Conservation (phyloP, 2,113 vertebrate species). For the Delphinus delphis region DNA sequence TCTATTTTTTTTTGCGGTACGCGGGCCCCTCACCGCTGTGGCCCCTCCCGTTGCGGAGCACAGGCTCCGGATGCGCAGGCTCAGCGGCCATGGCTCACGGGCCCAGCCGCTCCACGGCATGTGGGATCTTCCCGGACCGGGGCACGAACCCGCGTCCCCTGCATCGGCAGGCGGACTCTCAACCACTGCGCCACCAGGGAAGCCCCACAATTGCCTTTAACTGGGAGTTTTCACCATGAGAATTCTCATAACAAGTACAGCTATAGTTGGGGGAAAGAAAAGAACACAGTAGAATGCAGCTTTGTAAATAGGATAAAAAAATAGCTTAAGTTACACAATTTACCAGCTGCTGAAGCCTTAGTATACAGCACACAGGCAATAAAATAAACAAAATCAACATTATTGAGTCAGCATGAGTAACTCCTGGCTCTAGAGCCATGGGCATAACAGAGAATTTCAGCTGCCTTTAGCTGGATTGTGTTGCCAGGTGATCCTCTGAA, state of each 20-base stretch:
- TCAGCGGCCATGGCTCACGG: too few relatives aligned
- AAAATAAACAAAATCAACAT: constrained; percentile 38
- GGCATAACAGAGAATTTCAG: not conserved
- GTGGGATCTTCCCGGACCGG: too few relatives aligned
- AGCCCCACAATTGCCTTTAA: not conserved
- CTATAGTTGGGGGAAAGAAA: not conserved
- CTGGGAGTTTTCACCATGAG: not conserved
- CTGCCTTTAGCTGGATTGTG: not conserved
- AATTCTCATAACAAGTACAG: not conserved
- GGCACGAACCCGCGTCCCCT: too few relatives aligned
- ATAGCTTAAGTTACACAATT: not conserved
- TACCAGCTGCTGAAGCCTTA: not conserved
- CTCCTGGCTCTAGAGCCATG: not conserved
- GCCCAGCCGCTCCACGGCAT: too few relatives aligned
- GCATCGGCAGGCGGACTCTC: too few relatives aligned
- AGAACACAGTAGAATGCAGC: not conserved
- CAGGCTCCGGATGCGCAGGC: too few relatives aligned
- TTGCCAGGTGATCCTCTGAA: not conserved
- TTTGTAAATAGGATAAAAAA: constrained; percentile 59
- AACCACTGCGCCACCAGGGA: too few relatives aligned
- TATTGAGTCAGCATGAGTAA: not conserved
- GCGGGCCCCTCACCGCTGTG: too few relatives aligned
- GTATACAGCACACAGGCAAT: not conserved
- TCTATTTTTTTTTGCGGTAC: not conserved
- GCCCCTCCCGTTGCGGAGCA: too few relatives aligned